phyloP scores from a whole-genome alignment of 2,888 invertebrate species.

The Xestia ashworthii region DNA sequence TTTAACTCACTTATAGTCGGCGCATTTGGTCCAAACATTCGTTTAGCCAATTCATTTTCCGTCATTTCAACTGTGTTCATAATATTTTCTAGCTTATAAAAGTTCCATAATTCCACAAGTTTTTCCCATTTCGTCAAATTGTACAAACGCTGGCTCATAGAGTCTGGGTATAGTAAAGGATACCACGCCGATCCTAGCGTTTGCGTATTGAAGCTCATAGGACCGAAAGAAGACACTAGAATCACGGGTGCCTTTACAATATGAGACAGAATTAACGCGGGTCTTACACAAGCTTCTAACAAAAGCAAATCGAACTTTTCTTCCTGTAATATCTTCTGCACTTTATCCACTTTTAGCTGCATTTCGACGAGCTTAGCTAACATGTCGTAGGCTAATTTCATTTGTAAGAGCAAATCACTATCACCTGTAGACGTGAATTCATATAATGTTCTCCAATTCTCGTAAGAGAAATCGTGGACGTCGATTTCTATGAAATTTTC shows the following conservation, averaged over 20 bases:
- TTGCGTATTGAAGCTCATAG: slow-evolving; percentile 46
- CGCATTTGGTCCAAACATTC: slow-evolving; percentile 66
- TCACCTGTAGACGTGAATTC: slow-evolving; percentile 23
- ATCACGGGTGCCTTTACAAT: slow-evolving; percentile 40
- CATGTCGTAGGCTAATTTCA: neutral
- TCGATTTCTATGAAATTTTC: slow-evolving; percentile 79
- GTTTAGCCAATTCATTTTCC: slow-evolving; percentile 56
- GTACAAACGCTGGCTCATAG: slow-evolving; percentile 56
- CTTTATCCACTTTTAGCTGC: slow-evolving; percentile 13
- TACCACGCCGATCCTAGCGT: slow-evolving; percentile 68
- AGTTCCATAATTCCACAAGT: slow-evolving; percentile 64
- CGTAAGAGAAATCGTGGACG: slow-evolving; percentile 71
- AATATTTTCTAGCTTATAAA: slow-evolving; percentile 62
- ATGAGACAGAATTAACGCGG: slow-evolving; percentile 20
- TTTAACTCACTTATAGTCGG: slow-evolving; percentile 66
- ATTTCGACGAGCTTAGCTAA: neutral
- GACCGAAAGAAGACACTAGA: slow-evolving; percentile 70
- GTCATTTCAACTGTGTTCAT: slow-evolving; percentile 40
- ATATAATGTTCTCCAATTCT: slow-evolving; percentile 47
- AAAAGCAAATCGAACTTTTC: slow-evolving; percentile 15
- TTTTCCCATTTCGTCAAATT: slow-evolving; percentile 73
- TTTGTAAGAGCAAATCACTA: slow-evolving; percentile 22
- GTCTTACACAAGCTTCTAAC: slow-evolving; percentile 21
- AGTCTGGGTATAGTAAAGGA: slow-evolving; percentile 69
- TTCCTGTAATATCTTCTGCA: slow-evolving; percentile 16